These are phyloP conservation scores for Ellobius talpinus DNA, from an alignment of 2,113 vertebrate species.

Conservation along the genomic window DNA sequence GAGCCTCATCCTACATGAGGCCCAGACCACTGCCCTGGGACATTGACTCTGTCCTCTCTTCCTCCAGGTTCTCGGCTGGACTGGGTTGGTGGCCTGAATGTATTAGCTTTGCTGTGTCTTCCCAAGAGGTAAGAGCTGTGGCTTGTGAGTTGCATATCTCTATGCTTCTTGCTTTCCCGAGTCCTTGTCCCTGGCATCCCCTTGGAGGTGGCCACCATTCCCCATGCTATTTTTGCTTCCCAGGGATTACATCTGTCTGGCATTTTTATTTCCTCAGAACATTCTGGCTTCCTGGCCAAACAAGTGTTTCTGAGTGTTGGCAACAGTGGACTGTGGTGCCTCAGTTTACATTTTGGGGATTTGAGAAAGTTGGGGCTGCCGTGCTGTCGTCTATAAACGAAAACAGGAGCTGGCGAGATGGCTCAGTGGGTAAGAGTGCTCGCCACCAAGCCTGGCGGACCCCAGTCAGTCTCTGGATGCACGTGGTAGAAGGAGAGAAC, in stretches of 20 bases:
- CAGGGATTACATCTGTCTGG: background rate
- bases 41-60: conserved; percentile 34
- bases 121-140: conserved; percentile 78
- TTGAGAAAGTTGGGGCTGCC: background rate
- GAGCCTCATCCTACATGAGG: background rate
- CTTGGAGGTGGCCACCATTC: background rate
- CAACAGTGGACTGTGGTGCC: background rate
- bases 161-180: background rate
- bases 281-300: background rate
- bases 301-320: background rate
- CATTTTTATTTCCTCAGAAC: background rate
- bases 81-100: conserved; percentile 85
- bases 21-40: rapidly evolving
- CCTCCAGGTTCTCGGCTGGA: conserved; percentile 83
- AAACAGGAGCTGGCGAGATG: background rate
- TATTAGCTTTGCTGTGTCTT: conserved; percentile 81
- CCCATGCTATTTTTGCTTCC: background rate
- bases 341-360: background rate
- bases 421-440: background rate
- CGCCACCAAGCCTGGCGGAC: too few species aligned
- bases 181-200: rapidly evolving
- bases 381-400: background rate
- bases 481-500: background rate
- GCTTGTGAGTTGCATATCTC: background rate
- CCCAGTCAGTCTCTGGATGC: background rate